A percentile compares a stretch with the other conserved stretches of the same genome.
phyloP scores from a whole-genome alignment of 2,113 vertebrate genomes.

The Erythrolamprus reginae region DNA sequence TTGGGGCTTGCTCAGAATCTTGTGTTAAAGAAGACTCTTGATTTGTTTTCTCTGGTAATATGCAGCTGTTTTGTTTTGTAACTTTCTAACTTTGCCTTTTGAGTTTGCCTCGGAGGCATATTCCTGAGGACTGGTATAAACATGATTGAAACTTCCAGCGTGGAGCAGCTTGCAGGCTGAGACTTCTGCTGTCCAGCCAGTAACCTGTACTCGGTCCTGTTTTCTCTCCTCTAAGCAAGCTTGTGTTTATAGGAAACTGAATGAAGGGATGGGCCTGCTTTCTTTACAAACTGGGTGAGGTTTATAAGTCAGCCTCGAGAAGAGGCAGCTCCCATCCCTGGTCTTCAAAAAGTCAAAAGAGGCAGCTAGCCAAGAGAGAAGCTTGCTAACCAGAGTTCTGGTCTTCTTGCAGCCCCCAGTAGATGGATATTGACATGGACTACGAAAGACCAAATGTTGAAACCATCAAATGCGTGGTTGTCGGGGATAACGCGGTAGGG shows the following conservation, averaged over 20 bases:
- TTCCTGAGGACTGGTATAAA: background rate
- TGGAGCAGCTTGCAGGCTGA: background rate
- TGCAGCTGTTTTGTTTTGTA: background rate
- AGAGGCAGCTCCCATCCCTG: conserved; percentile 18
- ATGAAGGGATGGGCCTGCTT: background rate
- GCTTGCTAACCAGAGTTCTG: conserved; percentile 20
- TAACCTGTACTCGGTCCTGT: conserved; percentile 39
- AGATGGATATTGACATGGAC: conserved; percentile 84
- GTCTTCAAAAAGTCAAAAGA: conserved; percentile 5
- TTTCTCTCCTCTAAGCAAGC: conserved; percentile 55
- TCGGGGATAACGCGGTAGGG: conserved; percentile 85
- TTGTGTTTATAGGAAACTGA: conserved; percentile 70
- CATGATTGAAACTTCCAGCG: background rate
- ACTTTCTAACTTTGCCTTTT: background rate
- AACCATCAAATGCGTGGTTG: conserved; percentile 89
- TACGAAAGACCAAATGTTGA: conserved; percentile 90
- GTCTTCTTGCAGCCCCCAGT: conserved; percentile 62
- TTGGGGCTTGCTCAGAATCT: background rate
- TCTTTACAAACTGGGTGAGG: conserved; percentile 48
- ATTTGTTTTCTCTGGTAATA: background rate
- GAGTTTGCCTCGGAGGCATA: background rate
- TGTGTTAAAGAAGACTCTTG: background rate
- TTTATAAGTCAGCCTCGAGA: conserved; percentile 61
- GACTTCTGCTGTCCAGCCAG: conserved; percentile 21
- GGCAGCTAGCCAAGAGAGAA: conserved; percentile 11